These are phyloP conservation scores for Drymodes brunneopygia DNA, from an alignment of 2,113 vertebrate species.

Conservation along the genomic window DNA sequence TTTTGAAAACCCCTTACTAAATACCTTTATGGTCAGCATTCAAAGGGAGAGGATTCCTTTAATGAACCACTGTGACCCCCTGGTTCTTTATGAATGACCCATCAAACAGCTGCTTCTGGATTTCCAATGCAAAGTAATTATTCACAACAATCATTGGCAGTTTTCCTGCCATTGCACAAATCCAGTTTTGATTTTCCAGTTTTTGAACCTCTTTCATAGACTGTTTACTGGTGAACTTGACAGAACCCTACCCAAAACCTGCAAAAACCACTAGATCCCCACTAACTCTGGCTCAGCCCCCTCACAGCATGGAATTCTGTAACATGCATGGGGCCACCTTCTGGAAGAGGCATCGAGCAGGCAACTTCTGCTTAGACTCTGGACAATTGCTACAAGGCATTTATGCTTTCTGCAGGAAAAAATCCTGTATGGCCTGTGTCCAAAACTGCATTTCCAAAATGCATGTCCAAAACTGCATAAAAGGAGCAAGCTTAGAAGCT, in stretches of 20 bases:
- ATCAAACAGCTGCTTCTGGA: neutral
- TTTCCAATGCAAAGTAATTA: neutral
- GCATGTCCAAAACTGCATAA: conserved; percentile 31
- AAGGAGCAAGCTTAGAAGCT: conserved; percentile 55
- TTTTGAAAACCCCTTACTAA: neutral
- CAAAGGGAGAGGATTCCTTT: neutral
- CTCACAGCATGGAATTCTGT: neutral
- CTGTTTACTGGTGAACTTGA: neutral
- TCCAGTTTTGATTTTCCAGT: neutral
- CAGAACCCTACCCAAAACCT: neutral
- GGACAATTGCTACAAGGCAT: neutral
- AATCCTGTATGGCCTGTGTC: conserved; percentile 9
- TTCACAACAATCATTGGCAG: neutral
- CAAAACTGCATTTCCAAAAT: conserved; percentile 66
- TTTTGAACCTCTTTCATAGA: neutral
- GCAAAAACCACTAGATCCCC: neutral
- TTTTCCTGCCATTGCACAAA: neutral
- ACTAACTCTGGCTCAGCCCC: neutral
- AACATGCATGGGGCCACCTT: neutral
- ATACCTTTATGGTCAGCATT: neutral
- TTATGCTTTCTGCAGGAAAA: conserved; percentile 4
- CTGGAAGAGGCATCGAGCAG: neutral
- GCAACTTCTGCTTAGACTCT: neutral
- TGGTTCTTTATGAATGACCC: neutral
- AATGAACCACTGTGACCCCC: neutral